Conservation (phyloP, 2,113 vertebrate species). For the Callochromis pleurospilus region DNA sequence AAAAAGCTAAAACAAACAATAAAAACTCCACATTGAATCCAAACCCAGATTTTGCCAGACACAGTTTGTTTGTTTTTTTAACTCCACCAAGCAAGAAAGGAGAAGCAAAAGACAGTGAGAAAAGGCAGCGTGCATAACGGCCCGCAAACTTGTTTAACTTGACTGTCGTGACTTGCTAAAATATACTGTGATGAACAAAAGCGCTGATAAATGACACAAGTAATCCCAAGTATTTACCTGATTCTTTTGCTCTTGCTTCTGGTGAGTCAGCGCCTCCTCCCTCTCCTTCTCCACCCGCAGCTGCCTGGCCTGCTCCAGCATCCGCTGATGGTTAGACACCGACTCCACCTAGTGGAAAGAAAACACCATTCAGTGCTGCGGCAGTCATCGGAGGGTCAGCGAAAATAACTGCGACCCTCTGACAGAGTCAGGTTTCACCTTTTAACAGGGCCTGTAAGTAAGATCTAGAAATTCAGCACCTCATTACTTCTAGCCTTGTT, state of each 20-base stretch:
- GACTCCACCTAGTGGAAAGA: slow-evolving; percentile 89
- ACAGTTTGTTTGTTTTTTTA: background rate
- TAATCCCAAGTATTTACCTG: slow-evolving; percentile 73
- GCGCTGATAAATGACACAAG: background rate
- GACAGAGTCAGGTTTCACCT: slow-evolving; percentile 39
- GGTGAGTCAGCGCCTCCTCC: slow-evolving; percentile 85
- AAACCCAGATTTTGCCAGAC: background rate
- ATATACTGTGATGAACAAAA: background rate
- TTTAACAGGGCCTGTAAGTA: slow-evolving; percentile 17
- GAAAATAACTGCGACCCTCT: slow-evolving; percentile 13
- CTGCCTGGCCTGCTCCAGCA: slow-evolving; percentile 93
- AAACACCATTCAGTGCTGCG: background rate
- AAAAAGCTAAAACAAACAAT: background rate
- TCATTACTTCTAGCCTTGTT: slow-evolving; percentile 23
- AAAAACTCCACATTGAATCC: background rate
- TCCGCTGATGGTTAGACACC: slow-evolving; percentile 90
- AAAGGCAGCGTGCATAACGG: background rate
- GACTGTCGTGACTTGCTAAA: background rate
- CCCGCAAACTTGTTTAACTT: background rate
- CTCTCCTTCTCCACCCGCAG: slow-evolving; percentile 91
- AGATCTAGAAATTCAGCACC: slow-evolving; percentile 41
- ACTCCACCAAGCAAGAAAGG: background rate
- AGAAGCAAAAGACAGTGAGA: background rate
- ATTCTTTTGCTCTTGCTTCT: slow-evolving; percentile 95
- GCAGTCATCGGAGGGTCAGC: background rate